Percentiles rank a stretch among this genome's conserved stretches.
phyloP scores from a whole-genome alignment of 1,140 invertebrate species.

The Cotesia chilonis region DNA sequence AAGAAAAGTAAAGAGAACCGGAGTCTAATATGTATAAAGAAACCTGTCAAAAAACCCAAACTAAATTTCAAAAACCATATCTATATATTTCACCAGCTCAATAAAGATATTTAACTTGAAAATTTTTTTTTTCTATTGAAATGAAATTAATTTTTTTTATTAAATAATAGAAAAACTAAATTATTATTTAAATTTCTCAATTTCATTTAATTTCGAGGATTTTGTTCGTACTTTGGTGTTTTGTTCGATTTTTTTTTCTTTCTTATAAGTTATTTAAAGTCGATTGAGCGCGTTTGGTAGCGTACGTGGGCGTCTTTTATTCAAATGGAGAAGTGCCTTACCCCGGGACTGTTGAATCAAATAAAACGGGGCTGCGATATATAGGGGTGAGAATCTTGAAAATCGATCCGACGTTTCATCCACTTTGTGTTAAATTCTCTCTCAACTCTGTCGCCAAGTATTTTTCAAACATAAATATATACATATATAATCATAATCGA shows the following conservation, averaged over 20 bases:
- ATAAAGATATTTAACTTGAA: no score
- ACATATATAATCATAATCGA: background rate
- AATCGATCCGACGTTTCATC: slow-evolving; percentile 24
- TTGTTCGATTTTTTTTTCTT: background rate
- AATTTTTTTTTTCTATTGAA: no score
- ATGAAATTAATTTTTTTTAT: no score
- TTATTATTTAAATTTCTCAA: no score
- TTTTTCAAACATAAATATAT: slow-evolving; percentile 10
- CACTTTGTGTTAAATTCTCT: slow-evolving; percentile 8
- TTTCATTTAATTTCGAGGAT: no score
- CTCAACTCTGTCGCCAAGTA: background rate
- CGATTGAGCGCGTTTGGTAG: background rate
- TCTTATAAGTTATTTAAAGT: slow-evolving; percentile 3
- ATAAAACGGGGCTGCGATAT: slow-evolving; percentile 20
- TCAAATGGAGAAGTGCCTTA: slow-evolving; percentile 19
- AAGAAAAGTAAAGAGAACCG: no score
- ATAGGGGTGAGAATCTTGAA: background rate
- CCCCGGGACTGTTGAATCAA: slow-evolving; percentile 26
- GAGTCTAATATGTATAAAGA: no score
- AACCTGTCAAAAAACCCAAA: no score
- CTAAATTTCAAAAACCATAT: no score
- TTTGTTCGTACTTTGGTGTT: background rate
- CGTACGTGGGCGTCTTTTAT: slow-evolving; percentile 24
- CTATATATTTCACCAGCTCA: no score
- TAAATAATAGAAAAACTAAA: no score